Evolutionary conservation across 1,140 invertebrate genomes (phyloP), one percentile per base, ranked within the genome.

Genomic region (Lethrus apterus): DNA sequence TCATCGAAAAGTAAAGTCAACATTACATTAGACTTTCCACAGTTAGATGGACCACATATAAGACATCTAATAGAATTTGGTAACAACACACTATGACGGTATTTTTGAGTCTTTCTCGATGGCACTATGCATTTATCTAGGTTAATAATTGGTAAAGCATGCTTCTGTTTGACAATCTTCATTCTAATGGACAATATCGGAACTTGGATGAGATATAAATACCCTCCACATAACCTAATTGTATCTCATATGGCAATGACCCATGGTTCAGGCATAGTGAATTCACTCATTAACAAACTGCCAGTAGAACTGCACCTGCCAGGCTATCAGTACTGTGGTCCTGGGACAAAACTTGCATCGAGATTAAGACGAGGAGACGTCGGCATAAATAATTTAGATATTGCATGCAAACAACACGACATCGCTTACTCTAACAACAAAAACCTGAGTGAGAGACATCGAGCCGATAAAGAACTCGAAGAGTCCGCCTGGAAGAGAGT

Each of bases 271-370:
- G 40, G 40, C 29, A 7, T 44, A 2, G 1, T 44, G 2, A 44
- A 44, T 19, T 14, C 64, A 11, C 15, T 50, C 3, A 69, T 70
- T 14, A 60, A 71, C 55, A 58, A 59, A 20, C 42, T 72, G 19
- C 67, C 68, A 3, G 33, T 68, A 20, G 70, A 74, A 60, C 23
- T 70, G 29, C 63, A 74, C 58, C 34, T 71, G 18, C 68, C 68
- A 3, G 63, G 63, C 9, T 73, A 69, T 65, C 53, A 65, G 23
- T 72, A 59, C 46, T 60, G 57, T 41, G 55, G 57, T 14, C 51
- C 57, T n/a, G 55, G 55, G n/a, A 54, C 46, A 15, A 44, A 52
- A 38, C 38, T 59, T 33, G 9, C 32, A 24, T 53, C 55, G 32
- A 20, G 52, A 14, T 35, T 61, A 19, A 21, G 5, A 20, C 38